phyloP scores from a whole-genome alignment of 2,888 invertebrate genomes.

The Diogma glabrata region DNA sequence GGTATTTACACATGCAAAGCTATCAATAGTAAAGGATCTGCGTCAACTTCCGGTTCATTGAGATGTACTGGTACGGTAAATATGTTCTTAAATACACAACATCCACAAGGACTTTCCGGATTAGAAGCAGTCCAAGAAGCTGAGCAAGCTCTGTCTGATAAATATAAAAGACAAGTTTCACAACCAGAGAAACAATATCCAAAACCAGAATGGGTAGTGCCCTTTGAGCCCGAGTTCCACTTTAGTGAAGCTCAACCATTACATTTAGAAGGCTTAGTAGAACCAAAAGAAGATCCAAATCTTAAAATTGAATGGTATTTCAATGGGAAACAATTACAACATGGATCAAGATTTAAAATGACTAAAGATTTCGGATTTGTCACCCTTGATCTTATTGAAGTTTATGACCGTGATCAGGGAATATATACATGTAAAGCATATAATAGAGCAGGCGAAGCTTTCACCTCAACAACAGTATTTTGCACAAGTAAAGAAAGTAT shows the following conservation, averaged over 20 bases:
- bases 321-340: conserved; percentile 76
- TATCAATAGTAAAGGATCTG: conserved; percentile 76
- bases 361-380: conserved; percentile 95
- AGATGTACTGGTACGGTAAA: conserved; percentile 69
- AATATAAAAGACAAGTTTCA: conserved; percentile 55
- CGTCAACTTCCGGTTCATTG: conserved; percentile 80
- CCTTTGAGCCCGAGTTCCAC: conserved; percentile 67
- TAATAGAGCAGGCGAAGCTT: conserved; percentile 81
- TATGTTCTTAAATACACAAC: conserved; percentile 81
- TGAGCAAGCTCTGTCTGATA: conserved; percentile 66
- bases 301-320: conserved; percentile 90
- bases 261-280: conserved; percentile 88
- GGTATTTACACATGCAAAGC: conserved; percentile 87
- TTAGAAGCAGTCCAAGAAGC: conserved; percentile 81
- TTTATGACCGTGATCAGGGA: conserved; percentile 87
- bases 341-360: conserved; percentile 82
- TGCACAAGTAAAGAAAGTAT: conserved; percentile 71
- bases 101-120: conserved; percentile 87
- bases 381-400: conserved; percentile 82
- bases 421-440: conserved; percentile 86
- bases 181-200: conserved; percentile 67
- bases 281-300: conserved; percentile 86
- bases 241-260: conserved; percentile 72
- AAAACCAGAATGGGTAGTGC: conserved; percentile 78
- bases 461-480: conserved; percentile 80